Conservation (phyloP, 1,140 invertebrate genomes). For the Caenorhabditis tropicalis region DNA sequence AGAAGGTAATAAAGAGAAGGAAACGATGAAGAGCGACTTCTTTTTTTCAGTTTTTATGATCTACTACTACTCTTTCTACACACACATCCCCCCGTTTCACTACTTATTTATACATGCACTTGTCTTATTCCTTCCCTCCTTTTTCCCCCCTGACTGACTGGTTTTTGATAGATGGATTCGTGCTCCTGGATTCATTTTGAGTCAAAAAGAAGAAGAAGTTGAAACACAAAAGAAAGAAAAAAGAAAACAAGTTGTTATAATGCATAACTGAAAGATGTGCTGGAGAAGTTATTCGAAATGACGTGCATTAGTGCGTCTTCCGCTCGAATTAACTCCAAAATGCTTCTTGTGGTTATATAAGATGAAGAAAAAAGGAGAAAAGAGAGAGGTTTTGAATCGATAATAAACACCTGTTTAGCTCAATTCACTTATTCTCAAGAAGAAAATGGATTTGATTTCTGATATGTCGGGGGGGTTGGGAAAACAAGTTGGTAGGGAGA, state of each 20-base stretch:
- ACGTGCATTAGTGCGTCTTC: conserved; percentile 26
- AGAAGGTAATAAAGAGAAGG: conserved; percentile 26
- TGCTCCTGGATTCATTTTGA: too few species aligned
- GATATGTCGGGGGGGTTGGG: too few species aligned
- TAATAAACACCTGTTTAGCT: conserved; percentile 3
- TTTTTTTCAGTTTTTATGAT: conserved; percentile 25
- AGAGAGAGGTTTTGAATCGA: neutral
- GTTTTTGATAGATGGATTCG: conserved; percentile 35
- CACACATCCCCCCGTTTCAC: neutral
- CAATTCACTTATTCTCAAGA: neutral
- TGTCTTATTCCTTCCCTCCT: neutral
- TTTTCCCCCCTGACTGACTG: too few species aligned
- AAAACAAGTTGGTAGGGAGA: too few species aligned
- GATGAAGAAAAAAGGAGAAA: neutral
- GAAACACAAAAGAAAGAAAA: neutral
- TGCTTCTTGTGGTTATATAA: neutral
- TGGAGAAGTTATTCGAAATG: conserved; percentile 34
- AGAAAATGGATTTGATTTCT: neutral
- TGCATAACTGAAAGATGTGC: neutral
- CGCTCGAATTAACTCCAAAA: conserved; percentile 33
- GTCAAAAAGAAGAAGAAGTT: neutral
- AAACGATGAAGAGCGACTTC: neutral
- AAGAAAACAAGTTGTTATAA: neutral
- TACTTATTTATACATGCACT: conserved; percentile 44
- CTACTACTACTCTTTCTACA: conserved; percentile 5